These are phyloP conservation scores for Callionymus lyra DNA, from an alignment of 2,113 vertebrate species.

Conservation along the genomic window DNA sequence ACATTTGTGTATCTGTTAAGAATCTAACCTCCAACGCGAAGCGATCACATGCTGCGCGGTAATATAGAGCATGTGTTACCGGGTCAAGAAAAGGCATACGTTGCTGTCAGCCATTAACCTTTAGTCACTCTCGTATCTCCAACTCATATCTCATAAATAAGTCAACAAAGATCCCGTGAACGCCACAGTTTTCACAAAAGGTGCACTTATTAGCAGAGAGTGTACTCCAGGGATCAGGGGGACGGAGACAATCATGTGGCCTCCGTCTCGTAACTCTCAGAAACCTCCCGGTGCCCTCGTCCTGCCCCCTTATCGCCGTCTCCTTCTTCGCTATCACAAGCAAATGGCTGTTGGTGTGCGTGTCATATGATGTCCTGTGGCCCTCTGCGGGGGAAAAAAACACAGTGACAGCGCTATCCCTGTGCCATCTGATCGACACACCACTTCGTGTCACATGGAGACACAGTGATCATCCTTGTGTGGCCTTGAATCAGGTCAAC, in stretches of 20 bases:
- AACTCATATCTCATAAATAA: neutral
- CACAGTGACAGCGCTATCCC: conserved; percentile 93
- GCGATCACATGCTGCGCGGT: conserved; percentile 9
- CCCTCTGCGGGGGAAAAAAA: conserved; percentile 73
- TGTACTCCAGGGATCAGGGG: conserved; percentile 34
- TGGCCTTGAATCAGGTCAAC: conserved; percentile 68
- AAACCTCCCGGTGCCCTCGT: conserved; percentile 54
- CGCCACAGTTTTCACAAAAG: conserved; percentile 29
- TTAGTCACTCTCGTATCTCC: conserved; percentile 3
- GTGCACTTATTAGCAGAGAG: conserved; percentile 39
- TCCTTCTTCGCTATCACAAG: conserved; percentile 48
- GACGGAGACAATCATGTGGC: conserved; percentile 58
- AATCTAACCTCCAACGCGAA: conserved; percentile 9
- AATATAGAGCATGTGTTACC: conserved; percentile 29
- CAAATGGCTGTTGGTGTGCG: conserved; percentile 71
- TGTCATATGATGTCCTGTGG: conserved; percentile 85
- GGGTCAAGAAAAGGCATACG: conserved; percentile 21
- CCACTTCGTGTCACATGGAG: conserved; percentile 85
- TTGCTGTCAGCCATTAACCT: conserved; percentile 23
- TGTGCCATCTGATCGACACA: conserved; percentile 81
- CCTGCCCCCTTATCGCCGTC: conserved; percentile 21
- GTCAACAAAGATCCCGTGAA: neutral
- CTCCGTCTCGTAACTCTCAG: conserved; percentile 29
- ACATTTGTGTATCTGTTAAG: neutral
- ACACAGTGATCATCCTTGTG: conserved; percentile 25